Evolutionary conservation across 1,140 invertebrate species (phyloP), one percentile per base, ranked within the genome.

Genomic region (Delia radicum): DNA sequence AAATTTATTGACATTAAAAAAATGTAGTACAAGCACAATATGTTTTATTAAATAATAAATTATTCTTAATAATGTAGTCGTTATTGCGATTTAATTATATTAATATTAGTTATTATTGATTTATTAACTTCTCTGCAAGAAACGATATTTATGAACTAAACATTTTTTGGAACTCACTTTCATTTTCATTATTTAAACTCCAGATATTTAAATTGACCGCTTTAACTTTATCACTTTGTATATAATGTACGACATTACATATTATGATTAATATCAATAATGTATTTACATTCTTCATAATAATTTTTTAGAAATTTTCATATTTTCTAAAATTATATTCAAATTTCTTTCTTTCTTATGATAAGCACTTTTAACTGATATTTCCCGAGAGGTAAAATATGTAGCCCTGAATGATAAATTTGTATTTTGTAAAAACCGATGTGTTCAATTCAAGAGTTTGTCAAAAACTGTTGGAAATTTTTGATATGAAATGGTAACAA

Each of bases 111-210:
- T 21, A 21, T 0, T 55, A 21, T 55, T 55, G n/a, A 55, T 21
- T 55, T 21, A 55, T 29, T 29, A 10, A 0, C 7, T 24, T n/a
- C n/a, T n/a, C n/a, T n/a, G n/a, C n/a, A n/a, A n/a, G n/a, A n/a
- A n/a, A n/a, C n/a, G n/a, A n/a, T n/a, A n/a, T n/a, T n/a, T n/a
- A n/a, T n/a, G n/a, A n/a, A 31, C 24, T 48, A 10, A 8, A 31
- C 24, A 21, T 67, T 8, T 3, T 69, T 18, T 65, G 3, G 31
- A 67, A 87, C 88, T 88, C 80, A 88, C 87, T 82, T 75, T 82
- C 83, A 79, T 85, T 87, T 69, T 77, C 76, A 79, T 87, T 88
- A 29, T 76, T 67, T 37, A 87, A 76, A 5, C 75, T 84, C 88
- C 88, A 89, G 27, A 82, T 85, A 62, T 81, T 78, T 28, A 85